These are phyloP conservation scores for Melanostoma scalare DNA, from an alignment of 2,888 invertebrate species.

Conservation along the genomic window DNA sequence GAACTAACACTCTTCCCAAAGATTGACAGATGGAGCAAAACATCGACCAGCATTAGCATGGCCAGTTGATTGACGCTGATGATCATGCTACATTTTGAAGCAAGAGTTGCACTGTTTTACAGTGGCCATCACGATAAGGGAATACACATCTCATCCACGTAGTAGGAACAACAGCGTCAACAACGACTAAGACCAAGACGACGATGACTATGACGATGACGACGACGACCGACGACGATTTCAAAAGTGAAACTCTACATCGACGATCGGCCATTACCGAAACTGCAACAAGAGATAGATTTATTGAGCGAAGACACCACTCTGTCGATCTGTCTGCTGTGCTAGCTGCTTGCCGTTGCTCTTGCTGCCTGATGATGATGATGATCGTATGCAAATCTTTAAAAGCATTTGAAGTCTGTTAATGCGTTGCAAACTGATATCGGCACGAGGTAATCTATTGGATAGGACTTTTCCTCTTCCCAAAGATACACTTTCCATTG, in stretches of 20 bases:
- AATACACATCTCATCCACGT: constrained; percentile 56
- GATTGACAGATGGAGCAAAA: constrained; percentile 72
- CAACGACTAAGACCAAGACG: neutral
- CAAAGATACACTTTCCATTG: constrained; percentile 47
- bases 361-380: constrained; percentile 9
- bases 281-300: constrained; percentile 57
- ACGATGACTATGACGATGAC: constrained; percentile 1
- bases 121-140: constrained; percentile 72
- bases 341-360: constrained; percentile 6
- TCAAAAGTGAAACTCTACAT: constrained; percentile 55
- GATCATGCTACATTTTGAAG: constrained; percentile 65
- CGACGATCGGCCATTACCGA: constrained; percentile 57
- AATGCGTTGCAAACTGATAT: constrained; percentile 61
- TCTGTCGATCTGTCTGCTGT: constrained; percentile 29
- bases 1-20: constrained; percentile 65
- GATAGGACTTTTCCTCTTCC: constrained; percentile 43
- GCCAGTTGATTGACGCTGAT: constrained; percentile 73
- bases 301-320: constrained; percentile 69
- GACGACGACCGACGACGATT: constrained; percentile 31
- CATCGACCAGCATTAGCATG: constrained; percentile 71
- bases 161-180: constrained; percentile 16
- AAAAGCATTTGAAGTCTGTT: constrained; percentile 39
- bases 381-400: constrained; percentile 67
- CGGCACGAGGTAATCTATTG: constrained; percentile 54
- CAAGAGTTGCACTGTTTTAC: constrained; percentile 57